Evolutionary conservation across 2,888 invertebrate species (phyloP).

Genomic region (Andrena haemorrhoa): DNA sequence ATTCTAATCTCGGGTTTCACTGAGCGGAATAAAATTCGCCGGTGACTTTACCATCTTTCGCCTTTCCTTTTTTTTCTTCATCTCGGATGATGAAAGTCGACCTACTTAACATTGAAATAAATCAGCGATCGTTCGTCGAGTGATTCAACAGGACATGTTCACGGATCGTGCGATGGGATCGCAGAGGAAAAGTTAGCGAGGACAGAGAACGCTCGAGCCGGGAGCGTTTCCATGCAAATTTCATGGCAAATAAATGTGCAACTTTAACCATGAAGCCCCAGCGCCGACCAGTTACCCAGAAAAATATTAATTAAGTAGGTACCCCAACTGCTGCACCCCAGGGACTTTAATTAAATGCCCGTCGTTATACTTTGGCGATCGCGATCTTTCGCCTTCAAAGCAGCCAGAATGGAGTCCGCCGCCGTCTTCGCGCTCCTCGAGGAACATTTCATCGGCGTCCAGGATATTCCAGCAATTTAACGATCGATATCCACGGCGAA

Average conservation of each 20-base stretch:
- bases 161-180: constrained; percentile 10
- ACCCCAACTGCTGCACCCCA: no score
- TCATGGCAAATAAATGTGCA: constrained; percentile 24
- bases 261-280: not conserved
- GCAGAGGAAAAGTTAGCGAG: constrained; percentile 21
- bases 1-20: not conserved
- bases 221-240: constrained; percentile 40
- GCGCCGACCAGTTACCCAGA: not conserved
- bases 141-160: constrained; percentile 31
- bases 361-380: not conserved
- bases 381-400: not conserved
- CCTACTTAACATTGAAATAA: constrained; percentile 23
- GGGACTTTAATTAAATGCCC: not conserved
- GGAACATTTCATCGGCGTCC: not conserved
- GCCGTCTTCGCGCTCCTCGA: not conserved
- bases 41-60: not conserved
- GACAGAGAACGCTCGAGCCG: not conserved
- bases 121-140: constrained; percentile 1
- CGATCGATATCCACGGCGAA: constrained; percentile 54
- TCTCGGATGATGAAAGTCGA: constrained; percentile 35
- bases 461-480: constrained; percentile 24
- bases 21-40: not conserved
- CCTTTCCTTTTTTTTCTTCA: not conserved
- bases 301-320: not conserved
- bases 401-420: no score